These are phyloP conservation scores for Teleopsis dalmanni DNA, from an alignment of 1,140 invertebrate species.

Conservation along the genomic window DNA sequence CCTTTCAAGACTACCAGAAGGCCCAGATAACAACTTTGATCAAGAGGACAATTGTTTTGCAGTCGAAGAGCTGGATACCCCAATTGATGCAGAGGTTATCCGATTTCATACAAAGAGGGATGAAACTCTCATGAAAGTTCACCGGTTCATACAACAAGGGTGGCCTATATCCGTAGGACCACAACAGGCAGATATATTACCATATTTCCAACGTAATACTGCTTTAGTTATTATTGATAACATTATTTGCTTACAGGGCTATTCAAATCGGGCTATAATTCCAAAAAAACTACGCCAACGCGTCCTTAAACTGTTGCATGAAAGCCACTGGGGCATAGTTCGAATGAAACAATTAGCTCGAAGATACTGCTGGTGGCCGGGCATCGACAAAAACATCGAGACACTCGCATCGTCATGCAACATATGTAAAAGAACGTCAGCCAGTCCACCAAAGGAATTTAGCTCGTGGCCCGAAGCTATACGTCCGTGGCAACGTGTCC, in stretches of 20 bases:
- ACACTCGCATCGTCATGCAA: slow-evolving; percentile 8
- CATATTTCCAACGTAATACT: slow-evolving; percentile 4
- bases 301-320: slow-evolving; percentile 39
- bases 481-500: slow-evolving; percentile 22
- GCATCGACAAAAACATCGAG: slow-evolving; percentile 41
- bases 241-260: slow-evolving; percentile 33
- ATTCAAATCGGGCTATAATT: slow-evolving; percentile 18
- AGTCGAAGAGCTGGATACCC: neutral
- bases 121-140: neutral
- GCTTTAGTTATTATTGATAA: neutral
- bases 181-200: no score
- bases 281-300: slow-evolving; percentile 20
- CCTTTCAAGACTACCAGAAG: slow-evolving; percentile 19
- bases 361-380: slow-evolving; percentile 38
- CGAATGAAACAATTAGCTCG: slow-evolving; percentile 44
- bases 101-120: neutral
- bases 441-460: neutral
- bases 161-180: no score
- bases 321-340: slow-evolving; percentile 34
- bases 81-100: neutral
- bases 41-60: neutral
- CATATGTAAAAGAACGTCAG: neutral
- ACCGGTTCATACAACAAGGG: neutral
- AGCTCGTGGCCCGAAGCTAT: slow-evolving; percentile 16
- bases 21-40: neutral